phyloP scores from a whole-genome alignment of 2,888 invertebrate species.

The Atethmia centrago region DNA sequence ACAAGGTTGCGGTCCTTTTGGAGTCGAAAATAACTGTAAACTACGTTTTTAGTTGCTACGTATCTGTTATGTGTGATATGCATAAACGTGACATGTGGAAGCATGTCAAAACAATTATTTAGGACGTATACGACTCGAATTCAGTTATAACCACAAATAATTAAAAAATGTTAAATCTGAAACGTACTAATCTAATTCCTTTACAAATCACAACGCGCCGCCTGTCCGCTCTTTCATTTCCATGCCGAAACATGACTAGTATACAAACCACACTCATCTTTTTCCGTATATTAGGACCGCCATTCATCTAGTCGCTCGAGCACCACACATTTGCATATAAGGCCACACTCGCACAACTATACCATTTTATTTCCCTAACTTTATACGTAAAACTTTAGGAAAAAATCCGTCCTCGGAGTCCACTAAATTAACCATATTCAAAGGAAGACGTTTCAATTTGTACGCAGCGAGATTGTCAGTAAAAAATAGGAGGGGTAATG shows the following conservation, averaged over 20 bases:
- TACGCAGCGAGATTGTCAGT: constrained; percentile 64
- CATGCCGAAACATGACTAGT: constrained; percentile 46
- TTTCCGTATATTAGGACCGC: constrained; percentile 41
- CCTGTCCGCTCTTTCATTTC: constrained; percentile 39
- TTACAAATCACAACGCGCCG: constrained; percentile 26
- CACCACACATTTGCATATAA: constrained; percentile 50
- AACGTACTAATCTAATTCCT: constrained; percentile 14
- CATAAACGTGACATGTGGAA: background rate
- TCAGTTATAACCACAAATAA: background rate
- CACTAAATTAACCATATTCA: constrained; percentile 83
- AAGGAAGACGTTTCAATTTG: constrained; percentile 78
- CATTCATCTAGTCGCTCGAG: constrained; percentile 45
- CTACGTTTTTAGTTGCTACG: background rate
- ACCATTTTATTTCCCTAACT: constrained; percentile 68
- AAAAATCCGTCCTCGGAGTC: constrained; percentile 70
- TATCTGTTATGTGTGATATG: background rate
- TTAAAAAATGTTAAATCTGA: constrained; percentile 1
- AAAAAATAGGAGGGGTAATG: constrained; percentile 62
- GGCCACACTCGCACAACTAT: constrained; percentile 28
- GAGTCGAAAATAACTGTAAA: background rate
- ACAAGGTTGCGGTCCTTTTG: background rate
- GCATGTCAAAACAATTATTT: background rate
- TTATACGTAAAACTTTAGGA: constrained; percentile 70
- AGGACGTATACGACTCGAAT: background rate
- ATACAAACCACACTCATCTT: constrained; percentile 36